Percentiles rank a stretch among this genome's conserved stretches.
Conservation (phyloP, 2,797 vertebrate genomes). For the Amphiprion clarkii region DNA sequence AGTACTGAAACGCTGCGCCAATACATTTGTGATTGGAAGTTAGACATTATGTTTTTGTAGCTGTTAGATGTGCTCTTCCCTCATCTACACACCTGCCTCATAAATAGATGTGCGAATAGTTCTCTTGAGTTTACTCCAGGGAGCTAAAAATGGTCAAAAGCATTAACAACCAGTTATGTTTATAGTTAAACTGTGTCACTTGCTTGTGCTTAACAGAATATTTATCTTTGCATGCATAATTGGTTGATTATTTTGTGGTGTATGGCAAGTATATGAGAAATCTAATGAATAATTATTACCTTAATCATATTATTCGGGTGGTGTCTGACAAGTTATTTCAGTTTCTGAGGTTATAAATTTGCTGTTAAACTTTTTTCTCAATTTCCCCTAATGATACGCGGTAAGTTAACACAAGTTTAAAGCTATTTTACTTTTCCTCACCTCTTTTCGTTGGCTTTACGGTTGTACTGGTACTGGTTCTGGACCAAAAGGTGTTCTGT, state of each 20-base stretch:
- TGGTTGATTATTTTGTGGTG: background rate
- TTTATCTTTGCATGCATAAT: background rate
- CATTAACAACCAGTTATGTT: background rate
- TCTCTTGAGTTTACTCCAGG: no score
- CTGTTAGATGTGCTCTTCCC: no score
- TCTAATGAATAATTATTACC: background rate
- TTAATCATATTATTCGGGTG: background rate
- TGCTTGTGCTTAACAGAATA: background rate
- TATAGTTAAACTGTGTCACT: background rate
- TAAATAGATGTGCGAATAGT: no score
- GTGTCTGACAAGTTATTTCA: background rate
- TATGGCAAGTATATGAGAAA: background rate
- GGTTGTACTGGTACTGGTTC: slow-evolving; percentile 46
- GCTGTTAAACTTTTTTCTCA: background rate
- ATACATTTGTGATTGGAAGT: no score
- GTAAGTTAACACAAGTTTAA: background rate
- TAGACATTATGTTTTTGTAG: no score
- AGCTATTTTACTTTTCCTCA: slow-evolving; percentile 31
- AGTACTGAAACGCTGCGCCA: no score
- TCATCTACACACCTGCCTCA: no score
- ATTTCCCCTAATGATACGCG: background rate
- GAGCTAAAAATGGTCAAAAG: background rate
- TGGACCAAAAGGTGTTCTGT: slow-evolving; percentile 57
- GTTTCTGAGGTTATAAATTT: no score
- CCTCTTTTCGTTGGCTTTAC: slow-evolving; percentile 80